phyloP scores from a whole-genome alignment of 2,113 vertebrate species.

The Prunella fulvescens region DNA sequence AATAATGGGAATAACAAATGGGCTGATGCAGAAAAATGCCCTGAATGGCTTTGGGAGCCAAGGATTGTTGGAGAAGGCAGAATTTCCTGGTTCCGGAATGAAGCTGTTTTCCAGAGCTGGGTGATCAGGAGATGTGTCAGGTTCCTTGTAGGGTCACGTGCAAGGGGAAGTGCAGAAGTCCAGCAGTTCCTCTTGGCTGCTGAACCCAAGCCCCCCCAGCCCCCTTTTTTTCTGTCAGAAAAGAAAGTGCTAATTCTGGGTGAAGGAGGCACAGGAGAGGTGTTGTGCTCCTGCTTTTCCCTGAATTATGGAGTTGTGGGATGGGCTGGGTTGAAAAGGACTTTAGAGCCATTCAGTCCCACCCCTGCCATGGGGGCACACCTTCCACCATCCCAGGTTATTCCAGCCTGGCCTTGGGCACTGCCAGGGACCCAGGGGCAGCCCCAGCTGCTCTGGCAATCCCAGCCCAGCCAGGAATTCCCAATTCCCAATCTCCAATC shows the following conservation, averaged over 20 bases:
- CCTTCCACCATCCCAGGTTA: neutral
- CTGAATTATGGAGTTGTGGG: neutral
- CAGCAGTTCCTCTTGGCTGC: neutral
- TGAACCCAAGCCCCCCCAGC: neutral
- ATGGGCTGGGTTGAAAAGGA: neutral
- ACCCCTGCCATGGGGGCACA: neutral
- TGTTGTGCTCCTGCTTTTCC: neutral
- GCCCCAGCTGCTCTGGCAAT: neutral
- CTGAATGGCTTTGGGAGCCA: neutral
- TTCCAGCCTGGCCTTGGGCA: neutral
- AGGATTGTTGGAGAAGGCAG: neutral
- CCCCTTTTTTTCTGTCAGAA: accelerated
- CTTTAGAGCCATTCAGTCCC: too few relatives aligned
- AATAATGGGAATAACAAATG: neutral
- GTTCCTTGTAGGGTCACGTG: neutral
- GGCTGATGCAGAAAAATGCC: neutral
- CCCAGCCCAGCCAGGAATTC: neutral
- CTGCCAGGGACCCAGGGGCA: neutral
- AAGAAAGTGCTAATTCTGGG: neutral
- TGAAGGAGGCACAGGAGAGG: neutral
- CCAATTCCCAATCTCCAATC: neutral
- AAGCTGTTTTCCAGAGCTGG: neutral
- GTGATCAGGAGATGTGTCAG: neutral
- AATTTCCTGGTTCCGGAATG: neutral
- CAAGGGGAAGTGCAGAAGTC: neutral